Conservation (phyloP, 2,113 vertebrate species). For the Colinus virginianus region DNA sequence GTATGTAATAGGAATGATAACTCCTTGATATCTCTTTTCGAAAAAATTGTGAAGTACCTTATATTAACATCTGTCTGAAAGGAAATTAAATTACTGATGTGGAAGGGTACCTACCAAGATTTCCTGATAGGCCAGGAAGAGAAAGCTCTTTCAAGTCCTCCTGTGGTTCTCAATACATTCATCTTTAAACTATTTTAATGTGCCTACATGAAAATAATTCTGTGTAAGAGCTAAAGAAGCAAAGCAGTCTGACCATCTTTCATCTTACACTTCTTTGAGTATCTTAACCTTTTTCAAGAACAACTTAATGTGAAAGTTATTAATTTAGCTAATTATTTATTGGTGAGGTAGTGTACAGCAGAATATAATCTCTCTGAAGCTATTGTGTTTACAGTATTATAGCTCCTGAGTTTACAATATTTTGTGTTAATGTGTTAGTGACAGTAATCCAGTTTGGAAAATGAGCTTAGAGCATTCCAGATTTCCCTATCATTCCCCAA, state of each 20-base stretch:
- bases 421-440: not conserved
- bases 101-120: not conserved
- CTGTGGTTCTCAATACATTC: not conserved
- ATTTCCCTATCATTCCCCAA: not conserved
- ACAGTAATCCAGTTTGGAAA: not conserved
- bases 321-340: not conserved
- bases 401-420: not conserved
- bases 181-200: not conserved
- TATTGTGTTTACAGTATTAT: not conserved
- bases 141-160: not conserved
- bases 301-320: not conserved
- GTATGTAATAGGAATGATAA: not conserved
- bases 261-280: not conserved
- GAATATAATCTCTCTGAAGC: not conserved
- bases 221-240: not conserved
- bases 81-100: not conserved
- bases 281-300: not conserved
- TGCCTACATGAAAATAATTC: not conserved
- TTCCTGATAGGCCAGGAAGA: not conserved
- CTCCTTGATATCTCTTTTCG: not conserved
- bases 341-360: not conserved
- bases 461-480: not conserved
- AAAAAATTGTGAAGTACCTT: not conserved
- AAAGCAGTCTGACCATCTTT: not conserved
- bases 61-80: not conserved